phyloP scores from a whole-genome alignment of 2,113 vertebrate species.

The Holacanthus passer region DNA sequence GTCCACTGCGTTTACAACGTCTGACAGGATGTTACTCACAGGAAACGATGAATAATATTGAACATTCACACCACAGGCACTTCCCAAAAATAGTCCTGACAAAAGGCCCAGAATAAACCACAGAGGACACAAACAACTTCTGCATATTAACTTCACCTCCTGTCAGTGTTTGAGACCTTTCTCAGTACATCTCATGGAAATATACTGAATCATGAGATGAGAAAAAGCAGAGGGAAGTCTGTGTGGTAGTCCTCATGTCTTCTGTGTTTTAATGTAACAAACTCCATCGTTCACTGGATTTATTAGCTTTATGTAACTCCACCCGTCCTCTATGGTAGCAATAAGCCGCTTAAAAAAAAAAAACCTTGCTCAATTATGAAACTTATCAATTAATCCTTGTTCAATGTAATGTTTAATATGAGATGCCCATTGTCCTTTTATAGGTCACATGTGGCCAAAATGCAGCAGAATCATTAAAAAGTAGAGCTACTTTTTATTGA shows the following conservation, averaged over 20 bases:
- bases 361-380: not conserved
- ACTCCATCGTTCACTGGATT: not conserved
- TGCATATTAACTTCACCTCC: not conserved
- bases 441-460: not conserved
- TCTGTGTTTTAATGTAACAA: not conserved
- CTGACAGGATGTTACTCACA: constrained; percentile 24
- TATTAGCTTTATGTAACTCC: not conserved
- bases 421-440: not conserved
- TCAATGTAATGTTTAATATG: not conserved
- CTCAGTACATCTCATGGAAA: not conserved
- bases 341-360: constrained; percentile 24
- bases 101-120: not conserved
- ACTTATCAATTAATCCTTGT: constrained; percentile 10
- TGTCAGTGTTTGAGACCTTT: not conserved
- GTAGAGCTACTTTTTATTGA: not conserved
- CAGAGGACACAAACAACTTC: not conserved
- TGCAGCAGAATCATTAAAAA: constrained; percentile 6
- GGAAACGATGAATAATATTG: constrained; percentile 23
- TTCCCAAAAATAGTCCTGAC: no score
- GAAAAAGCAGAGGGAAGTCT: not conserved
- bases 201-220: not conserved
- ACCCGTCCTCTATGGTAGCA: not conserved
- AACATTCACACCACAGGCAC: not conserved
- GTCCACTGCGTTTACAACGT: not conserved
- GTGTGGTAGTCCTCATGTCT: not conserved